Evolutionary conservation across 2,797 vertebrate genomes (phyloP).

Genomic region (Salmo trutta): DNA sequence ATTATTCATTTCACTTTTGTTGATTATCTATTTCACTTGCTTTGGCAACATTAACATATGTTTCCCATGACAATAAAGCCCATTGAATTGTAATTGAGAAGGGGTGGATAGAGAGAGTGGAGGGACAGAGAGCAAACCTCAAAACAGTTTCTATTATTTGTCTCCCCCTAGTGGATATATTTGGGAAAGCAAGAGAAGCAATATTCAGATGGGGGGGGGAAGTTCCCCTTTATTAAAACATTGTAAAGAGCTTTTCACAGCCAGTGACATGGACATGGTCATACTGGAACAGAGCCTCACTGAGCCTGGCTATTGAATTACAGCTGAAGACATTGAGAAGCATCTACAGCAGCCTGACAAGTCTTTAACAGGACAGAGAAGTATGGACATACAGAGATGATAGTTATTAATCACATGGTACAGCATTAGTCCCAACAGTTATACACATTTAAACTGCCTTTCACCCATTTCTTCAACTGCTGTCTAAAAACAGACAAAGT

Average conservation of each 20-base stretch:
- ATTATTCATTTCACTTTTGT: no score
- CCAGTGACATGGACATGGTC: no score
- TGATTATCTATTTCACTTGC: no score
- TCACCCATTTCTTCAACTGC: no score
- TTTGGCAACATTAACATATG: no score
- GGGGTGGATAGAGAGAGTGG: no score
- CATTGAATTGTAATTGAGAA: background rate
- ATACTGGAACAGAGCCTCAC: background rate
- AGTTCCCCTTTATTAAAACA: no score
- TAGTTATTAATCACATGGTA: background rate
- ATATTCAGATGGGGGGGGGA: no score
- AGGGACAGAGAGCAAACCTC: background rate
- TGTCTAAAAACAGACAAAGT: background rate
- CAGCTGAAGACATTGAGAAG: background rate
- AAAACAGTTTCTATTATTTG: background rate
- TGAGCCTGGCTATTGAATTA: background rate
- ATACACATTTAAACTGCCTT: background rate
- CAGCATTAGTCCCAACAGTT: background rate
- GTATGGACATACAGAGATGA: background rate
- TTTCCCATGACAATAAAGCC: no score
- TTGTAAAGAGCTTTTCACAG: background rate
- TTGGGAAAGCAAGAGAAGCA: background rate
- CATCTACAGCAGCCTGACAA: background rate
- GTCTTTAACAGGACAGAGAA: background rate
- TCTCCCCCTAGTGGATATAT: background rate